Evolutionary conservation across 2,113 vertebrate genomes (phyloP).

Genomic region (human): GRCh38 chr13:94657501-94658000

Average conservation of each 20-base stretch:
- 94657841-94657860: not conserved
- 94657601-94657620: not conserved
- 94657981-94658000: not conserved
- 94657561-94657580: not conserved
- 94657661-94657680: not conserved
- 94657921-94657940: not conserved
- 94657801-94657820: too few relatives aligned
- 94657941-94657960: not conserved
- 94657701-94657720: not conserved
- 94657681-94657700: not conserved
- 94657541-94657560: not conserved
- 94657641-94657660: not conserved
- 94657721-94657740: not conserved
- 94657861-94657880: not conserved
- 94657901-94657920: not conserved
- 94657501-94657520: not conserved
- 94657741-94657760: too few relatives aligned
- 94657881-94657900: not conserved
- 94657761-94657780: not conserved
- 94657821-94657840: not conserved
- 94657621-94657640: not conserved
- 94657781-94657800: too few relatives aligned
- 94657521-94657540: not conserved
- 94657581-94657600: not conserved
- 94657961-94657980: not conserved